Evolutionary conservation across 1,140 invertebrate genomes (phyloP), one percentile per base, ranked within the genome.

Genomic region (Euura lappo): DNA sequence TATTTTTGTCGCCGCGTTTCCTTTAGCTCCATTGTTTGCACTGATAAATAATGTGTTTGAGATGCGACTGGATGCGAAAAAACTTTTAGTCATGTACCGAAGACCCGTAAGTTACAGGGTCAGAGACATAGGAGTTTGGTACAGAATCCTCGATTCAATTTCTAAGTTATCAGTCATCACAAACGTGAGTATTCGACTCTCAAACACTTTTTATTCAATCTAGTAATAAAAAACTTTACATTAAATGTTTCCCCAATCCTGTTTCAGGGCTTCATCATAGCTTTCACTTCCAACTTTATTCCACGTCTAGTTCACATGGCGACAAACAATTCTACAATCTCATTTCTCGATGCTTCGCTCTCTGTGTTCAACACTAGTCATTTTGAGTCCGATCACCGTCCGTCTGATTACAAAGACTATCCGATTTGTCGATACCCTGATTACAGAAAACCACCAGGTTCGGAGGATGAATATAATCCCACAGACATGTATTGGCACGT

Each of bases 211-310:
- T 68, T 74, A n/a, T 44, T 65, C 47, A 28, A 60, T 64, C 72
- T 28, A 46, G 5, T 68, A 71, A 66, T 11, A 2, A 42, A 46
- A 46, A 46, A 68, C 44, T 72, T 46, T 65, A 43, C 44, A 46
- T n/a, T n/a, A 60, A 45, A 28, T 28, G 28, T 28, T 44, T 6
- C 13, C n/a, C 68, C 13, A 60, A 60, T 60, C 60, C 75, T 81
- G 73, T 88, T 88, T 83, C 84, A 99, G 97, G 98, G 95, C 69
- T 97, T 99, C 80, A 98, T 99, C 69, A 99, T 99, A 82, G 98
- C 98, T 51, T 99, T 99, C 88, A 99, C 98, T 3, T 99, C 97
- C 0, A 97, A 99, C 80, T 98, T 99, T 86, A 96, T 99, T 75
- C 98, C 98, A 10, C 92, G 94, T 68, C 80, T 99, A 65, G 93